phyloP scores from a whole-genome alignment of 2,113 vertebrate species.

The Nothocercus nigrocapillus region DNA sequence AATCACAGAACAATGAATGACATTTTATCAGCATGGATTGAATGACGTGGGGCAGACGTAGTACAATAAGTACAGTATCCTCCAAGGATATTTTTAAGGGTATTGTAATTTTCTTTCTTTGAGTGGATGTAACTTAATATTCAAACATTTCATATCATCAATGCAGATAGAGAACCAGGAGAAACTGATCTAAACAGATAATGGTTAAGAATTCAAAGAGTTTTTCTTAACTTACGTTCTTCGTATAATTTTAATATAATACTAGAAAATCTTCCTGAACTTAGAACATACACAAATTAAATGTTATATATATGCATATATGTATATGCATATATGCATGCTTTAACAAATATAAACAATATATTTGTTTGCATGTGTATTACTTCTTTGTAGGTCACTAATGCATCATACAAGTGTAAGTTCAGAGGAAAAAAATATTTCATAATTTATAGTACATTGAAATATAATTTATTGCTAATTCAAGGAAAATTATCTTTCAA shows the following conservation, averaged over 20 bases:
- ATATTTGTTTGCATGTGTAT: neutral
- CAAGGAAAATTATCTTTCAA: neutral
- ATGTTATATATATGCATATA: neutral
- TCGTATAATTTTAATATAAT: neutral
- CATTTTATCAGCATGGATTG: neutral
- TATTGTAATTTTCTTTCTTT: conserved; percentile 14
- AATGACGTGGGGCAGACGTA: conserved; percentile 20
- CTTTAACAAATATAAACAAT: neutral
- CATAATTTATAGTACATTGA: too few relatives aligned
- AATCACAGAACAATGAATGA: conserved; percentile 33
- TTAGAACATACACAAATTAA: neutral
- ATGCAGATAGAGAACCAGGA: neutral
- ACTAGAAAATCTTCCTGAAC: neutral
- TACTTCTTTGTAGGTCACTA: neutral
- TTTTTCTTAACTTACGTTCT: neutral
- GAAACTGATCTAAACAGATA: neutral
- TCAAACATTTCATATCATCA: neutral
- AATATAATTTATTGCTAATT: neutral
- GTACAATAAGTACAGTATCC: neutral
- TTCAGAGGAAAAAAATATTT: neutral
- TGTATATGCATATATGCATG: neutral
- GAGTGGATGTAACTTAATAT: conserved; percentile 17
- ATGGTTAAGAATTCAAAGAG: neutral
- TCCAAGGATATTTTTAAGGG: conserved; percentile 6
- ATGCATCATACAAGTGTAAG: neutral